Evolutionary conservation across 2,888 invertebrate genomes (phyloP), one percentile per base, ranked within the genome.

Genomic region (Dasysyrphus albostriatus): DNA sequence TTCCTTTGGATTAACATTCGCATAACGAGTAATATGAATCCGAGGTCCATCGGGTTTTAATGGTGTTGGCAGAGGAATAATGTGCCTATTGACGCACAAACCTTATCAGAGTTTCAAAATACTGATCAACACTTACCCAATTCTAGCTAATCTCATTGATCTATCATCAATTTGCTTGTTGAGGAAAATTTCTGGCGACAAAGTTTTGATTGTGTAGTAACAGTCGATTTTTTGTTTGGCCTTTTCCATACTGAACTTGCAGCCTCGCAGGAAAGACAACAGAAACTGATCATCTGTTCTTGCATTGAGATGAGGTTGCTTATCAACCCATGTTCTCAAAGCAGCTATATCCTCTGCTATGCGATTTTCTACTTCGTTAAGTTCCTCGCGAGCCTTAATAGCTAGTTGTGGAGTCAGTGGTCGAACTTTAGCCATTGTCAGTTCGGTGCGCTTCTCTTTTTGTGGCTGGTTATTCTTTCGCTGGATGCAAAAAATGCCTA

Each of bases 161-260:
- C 88, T 77, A 2, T 77, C 49, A 32, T 69, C 69, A 14, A 91
- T 89, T 69, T 90, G 73, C 14, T 92, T 90, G 42, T 91, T 90
- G 56, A 89, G 92, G 88, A 94, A 95, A 79, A 95, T 93, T 90
- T 95, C 95, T 0, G 95, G 95, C 10, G 94, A 92, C 69, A 94
- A 91, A 0, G 93, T 92, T 89, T 94, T 94, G 73, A 92, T 83
- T 0, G 95, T 93, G 89, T 95, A 94, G 89, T 93, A 94, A 63
- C 93, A 91, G 89, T 95, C 95, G 7, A 95, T 83, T 90, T 95
- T 95, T 88, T 94, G 93, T 89, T 95, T 95, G 2, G 94, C 93
- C 59, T 93, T 92, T 89, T 95, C 95, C 89, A 95, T 90, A 88
- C 95, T 95, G 90, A 93, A 95, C 90, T 95, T 95, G 89, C 95